Conservation (phyloP, 2,797 vertebrate species). For the Sebastes goodei region DNA sequence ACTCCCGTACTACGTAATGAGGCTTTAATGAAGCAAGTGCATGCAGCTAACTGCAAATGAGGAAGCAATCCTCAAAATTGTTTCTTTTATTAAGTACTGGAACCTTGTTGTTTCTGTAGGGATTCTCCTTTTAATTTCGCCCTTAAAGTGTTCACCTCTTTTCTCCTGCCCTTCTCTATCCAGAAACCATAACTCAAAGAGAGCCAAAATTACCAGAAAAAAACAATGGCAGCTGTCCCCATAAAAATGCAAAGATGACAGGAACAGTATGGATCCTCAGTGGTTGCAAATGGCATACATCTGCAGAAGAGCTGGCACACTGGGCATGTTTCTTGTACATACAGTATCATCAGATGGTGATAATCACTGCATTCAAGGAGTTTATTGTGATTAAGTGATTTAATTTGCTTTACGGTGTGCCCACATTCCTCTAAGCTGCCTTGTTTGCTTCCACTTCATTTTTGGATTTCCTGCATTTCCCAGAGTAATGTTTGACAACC, state of each 20-base stretch:
- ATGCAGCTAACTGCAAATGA: constrained; percentile 33
- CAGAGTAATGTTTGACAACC: not conserved
- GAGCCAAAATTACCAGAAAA: not conserved
- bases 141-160: not conserved
- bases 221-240: not conserved
- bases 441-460: constrained; percentile 11
- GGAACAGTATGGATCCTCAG: not conserved
- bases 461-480: constrained; percentile 5
- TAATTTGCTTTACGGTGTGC: constrained; percentile 35
- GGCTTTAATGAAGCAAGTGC: constrained; percentile 44
- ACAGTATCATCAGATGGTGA: constrained; percentile 41
- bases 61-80: constrained; percentile 22
- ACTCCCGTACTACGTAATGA: constrained; percentile 41
- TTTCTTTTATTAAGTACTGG: constrained; percentile 17
- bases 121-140: not conserved
- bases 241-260: constrained; percentile 20
- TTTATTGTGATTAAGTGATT: constrained; percentile 44
- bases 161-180: not conserved
- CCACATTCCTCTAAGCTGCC: constrained; percentile 12
- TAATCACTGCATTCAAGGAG: constrained; percentile 40
- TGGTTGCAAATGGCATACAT: constrained; percentile 16
- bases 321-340: constrained; percentile 14
- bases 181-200: not conserved
- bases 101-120: not conserved
- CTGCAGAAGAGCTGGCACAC: constrained; percentile 1